A percentile compares a stretch with the other conserved stretches of the same genome.
Conservation (phyloP, 2,888 invertebrate genomes). For the Drosophila barbarae region DNA sequence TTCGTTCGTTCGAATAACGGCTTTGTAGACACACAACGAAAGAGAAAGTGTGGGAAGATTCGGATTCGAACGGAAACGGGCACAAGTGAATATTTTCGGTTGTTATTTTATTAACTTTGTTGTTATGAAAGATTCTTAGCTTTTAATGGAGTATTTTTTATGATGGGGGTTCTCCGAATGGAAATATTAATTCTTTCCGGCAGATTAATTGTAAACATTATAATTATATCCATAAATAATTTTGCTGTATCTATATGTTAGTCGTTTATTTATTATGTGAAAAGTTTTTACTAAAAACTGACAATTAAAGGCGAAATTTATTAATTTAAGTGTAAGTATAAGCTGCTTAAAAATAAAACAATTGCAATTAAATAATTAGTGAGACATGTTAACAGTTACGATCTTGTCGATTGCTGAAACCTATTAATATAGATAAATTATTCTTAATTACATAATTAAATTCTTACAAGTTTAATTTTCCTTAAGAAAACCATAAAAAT, state of each 20-base stretch:
- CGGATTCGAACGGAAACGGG: not conserved
- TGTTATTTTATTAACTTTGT: not conserved
- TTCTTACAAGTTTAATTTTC: not conserved
- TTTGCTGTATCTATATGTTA: no score
- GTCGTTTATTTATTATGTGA: no score
- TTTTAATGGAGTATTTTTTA: no score
- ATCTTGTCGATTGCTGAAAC: not conserved
- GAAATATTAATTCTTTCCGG: not conserved
- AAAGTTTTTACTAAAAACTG: no score
- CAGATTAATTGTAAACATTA: not conserved
- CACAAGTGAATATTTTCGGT: no score
- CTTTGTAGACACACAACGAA: constrained; percentile 62
- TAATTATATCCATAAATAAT: no score
- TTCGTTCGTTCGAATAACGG: constrained; percentile 19
- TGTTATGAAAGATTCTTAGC: not conserved
- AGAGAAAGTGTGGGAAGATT: constrained; percentile 5
- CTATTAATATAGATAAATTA: not conserved
- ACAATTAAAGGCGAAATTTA: not conserved
- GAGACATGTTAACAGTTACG: no score
- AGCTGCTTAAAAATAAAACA: not conserved
- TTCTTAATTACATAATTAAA: not conserved
- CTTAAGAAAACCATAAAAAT: not conserved
- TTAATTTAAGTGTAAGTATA: constrained; percentile 1
- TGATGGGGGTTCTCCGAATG: not conserved
- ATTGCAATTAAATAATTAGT: not conserved